Conservation (phyloP, 2,888 invertebrate species). For the Megalurothrips usitatus region DNA sequence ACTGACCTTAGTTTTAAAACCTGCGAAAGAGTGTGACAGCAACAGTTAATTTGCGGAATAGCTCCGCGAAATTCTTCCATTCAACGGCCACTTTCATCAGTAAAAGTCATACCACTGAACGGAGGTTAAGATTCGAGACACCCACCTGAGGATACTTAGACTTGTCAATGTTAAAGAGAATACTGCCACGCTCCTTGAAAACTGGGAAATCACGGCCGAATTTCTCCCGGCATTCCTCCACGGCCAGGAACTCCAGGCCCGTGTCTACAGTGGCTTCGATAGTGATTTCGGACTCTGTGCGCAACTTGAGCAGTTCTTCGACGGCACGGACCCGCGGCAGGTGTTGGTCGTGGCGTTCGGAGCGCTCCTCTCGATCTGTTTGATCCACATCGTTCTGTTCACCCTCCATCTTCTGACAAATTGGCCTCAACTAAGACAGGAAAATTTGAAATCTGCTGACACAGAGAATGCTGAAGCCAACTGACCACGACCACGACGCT, state of each 20-base stretch:
- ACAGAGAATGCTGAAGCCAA: no score
- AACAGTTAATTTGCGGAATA: no score
- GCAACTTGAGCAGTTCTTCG: not conserved
- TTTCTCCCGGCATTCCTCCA: slow-evolving; percentile 39
- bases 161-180: slow-evolving; percentile 38
- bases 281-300: slow-evolving; percentile 34
- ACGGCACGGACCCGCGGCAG: not conserved
- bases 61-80: no score
- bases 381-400: not conserved
- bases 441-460: no score
- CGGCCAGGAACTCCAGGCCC: slow-evolving; percentile 38
- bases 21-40: slow-evolving; percentile 19
- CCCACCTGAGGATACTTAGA: slow-evolving; percentile 35
- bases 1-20: slow-evolving; percentile 30
- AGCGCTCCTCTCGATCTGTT: not conserved
- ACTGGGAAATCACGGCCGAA: slow-evolving; percentile 36
- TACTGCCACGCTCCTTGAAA: slow-evolving; percentile 37
- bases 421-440: no score
- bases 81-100: not conserved
- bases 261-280: slow-evolving; percentile 38
- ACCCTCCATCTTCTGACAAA: not conserved
- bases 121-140: no score
- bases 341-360: not conserved
- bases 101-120: not conserved
- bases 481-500: no score